Conservation (phyloP, 2,113 vertebrate species). For the Urocitellus parryii region DNA sequence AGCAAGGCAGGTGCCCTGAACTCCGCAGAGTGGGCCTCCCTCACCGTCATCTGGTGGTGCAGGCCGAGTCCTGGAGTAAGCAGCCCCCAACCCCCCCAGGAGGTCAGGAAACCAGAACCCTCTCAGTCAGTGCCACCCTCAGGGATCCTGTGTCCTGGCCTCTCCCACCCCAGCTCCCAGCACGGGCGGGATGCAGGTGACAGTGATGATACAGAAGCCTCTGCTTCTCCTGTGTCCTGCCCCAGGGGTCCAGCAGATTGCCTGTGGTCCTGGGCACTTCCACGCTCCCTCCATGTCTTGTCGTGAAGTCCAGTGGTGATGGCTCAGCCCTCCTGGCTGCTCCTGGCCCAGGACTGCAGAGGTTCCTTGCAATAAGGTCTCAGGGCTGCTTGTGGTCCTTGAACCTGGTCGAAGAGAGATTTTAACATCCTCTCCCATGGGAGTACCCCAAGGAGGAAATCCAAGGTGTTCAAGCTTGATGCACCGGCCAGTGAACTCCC, state of each 20-base stretch:
- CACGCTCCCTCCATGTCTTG: no score
- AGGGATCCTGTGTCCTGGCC: background rate
- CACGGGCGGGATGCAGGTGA: no score
- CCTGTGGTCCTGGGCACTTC: no score
- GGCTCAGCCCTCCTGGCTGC: no score
- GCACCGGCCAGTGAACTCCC: background rate
- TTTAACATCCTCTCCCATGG: no score
- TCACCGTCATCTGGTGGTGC: background rate
- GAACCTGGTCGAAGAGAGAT: background rate
- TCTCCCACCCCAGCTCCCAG: background rate
- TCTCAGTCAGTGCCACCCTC: fast-evolving
- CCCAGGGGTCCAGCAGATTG: no score
- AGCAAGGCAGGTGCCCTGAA: background rate
- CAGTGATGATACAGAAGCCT: fast-evolving
- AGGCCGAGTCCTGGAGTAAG: background rate
- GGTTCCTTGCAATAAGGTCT: background rate
- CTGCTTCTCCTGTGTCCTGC: no score
- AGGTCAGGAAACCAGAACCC: background rate
- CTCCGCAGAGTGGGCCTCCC: background rate
- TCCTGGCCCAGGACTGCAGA: no score
- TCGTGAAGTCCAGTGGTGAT: fast-evolving
- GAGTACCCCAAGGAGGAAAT: no score
- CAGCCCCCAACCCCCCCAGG: no score
- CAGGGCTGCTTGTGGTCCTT: background rate
- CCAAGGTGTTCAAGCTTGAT: no score